These are phyloP conservation scores for Heliconius himera DNA, from an alignment of 1,140 invertebrate species.

Conservation along the genomic window DNA sequence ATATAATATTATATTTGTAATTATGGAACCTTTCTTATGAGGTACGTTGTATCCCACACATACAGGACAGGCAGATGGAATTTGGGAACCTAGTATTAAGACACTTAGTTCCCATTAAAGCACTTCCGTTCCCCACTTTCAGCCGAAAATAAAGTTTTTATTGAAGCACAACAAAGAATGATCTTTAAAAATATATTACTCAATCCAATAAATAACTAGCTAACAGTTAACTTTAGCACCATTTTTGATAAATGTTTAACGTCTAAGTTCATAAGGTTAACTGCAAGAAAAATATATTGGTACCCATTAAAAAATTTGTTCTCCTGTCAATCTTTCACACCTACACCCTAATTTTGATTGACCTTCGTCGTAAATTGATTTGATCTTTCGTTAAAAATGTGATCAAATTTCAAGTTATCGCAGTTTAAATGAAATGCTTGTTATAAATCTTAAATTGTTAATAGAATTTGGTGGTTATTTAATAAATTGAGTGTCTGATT, in stretches of 20 bases:
- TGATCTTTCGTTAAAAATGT: constrained; percentile 12
- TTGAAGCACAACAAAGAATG: background rate
- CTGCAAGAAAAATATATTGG: background rate
- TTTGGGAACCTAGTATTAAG: too few species aligned
- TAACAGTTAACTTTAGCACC: background rate
- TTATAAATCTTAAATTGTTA: constrained; percentile 6
- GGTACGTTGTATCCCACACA: too few species aligned
- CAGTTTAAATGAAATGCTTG: constrained; percentile 6
- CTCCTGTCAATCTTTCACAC: constrained; percentile 5
- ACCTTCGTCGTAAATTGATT: constrained; percentile 10
- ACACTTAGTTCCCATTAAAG: too few species aligned
- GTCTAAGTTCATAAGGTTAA: constrained; percentile 2
- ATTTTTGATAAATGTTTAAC: background rate
- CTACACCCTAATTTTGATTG: background rate
- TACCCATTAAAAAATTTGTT: background rate
- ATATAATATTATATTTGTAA: too few species aligned
- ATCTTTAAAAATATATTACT: background rate
- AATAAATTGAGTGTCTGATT: constrained; percentile 18
- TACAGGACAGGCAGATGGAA: too few species aligned
- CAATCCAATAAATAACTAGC: background rate
- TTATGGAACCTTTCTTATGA: too few species aligned
- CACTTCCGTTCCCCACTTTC: too few species aligned
- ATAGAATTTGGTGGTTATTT: constrained; percentile 7
- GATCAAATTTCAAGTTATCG: constrained; percentile 14
- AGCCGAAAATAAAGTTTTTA: too few species aligned